Base-by-base conservation (phyloP, 1,140 invertebrate genomes). In the Vanessa tameamea region DNA sequence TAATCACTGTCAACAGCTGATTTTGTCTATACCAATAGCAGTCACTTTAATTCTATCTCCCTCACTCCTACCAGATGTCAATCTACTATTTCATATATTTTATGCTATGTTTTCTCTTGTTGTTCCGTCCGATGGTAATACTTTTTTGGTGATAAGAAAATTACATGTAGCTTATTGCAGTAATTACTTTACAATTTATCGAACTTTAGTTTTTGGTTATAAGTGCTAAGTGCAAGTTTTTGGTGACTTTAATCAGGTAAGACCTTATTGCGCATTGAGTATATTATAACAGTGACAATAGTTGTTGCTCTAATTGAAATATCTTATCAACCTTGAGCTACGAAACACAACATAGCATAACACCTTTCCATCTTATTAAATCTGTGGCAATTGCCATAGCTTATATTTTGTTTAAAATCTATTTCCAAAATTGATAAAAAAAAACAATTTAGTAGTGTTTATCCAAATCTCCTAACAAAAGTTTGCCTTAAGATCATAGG, bases 251-350 rank as follows among this genome's bases (percentile, higher is more conserved):
- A 81, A 80, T 47, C 76, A 87, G 88, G 89, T 91, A 82, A 85
- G 88, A 75, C 66, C 57, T 79, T 82, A 89, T 85, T 89, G 83
- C 89, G 87, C 87, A 91, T 80, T 83, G 68, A 82, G 83, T 82
- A 83, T 84, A 59, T 75, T 75, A 80, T 55, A n/a, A 71, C 75
- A 76, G 66, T 91, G 87, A 86, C 87, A 88, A 79, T 81, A 80
- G 73, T 78, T 70, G 51, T 57, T 82, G 76, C 69, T 66, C 57
- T 79, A 77, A 78, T 81, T 71, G 69, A 73, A 81, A 81, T 80
- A 86, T 86, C 81, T 85, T 86, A 82, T 76, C 85, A 89, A 88
- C 89, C 87, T 91, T 91, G 89, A 87, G 81, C 71, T 71, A 78
- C 70, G 82, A 82, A 78, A 87, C 81, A 73, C 48, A 69, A 69